Evolutionary conservation across 2,113 vertebrate genomes (phyloP), one percentile per base, ranked within the genome.

Genomic region (Gracilinanus agilis): DNA sequence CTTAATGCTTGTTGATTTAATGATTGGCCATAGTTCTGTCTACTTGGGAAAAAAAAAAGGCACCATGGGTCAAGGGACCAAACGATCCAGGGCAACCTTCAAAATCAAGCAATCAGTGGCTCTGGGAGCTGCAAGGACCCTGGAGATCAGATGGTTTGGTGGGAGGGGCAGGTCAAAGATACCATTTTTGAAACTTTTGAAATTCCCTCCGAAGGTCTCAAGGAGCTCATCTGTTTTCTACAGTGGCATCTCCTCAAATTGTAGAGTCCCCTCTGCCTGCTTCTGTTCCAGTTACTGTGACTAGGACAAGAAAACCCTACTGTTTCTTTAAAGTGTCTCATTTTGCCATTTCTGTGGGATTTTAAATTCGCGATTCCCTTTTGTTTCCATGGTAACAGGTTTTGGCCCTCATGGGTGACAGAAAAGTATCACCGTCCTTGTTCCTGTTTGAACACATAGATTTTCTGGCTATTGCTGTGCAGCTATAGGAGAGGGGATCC

Each of bases 271-370:
- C 3, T 89, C 3, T n/a, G 49, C 6, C 2, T 75, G 91, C 88
- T n/a, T 12, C 10, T 93, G 89, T 96, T 93, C 91, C 61, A 90
- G 44, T 92, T 95, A 95, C 89, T 11, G 29, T 93, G 95, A 95
- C 92, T 96, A 96, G 93, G 95, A 92, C 93, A 96, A 96, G 92
- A 92, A 95, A 97, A 49, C 19, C 93, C 53, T n/a, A 97, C 94
- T 96, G 94, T 98, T 98, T 98, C 97, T 98, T 98, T 98, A 97
- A 98, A 98, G 97, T 98, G 97, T 98, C 97, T 98, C 91, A 95
- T 98, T 98, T 98, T 98, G 97, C 98, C 97, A 98, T 98, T 98
- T 98, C 97, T 97, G 98, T 97, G 96, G 97, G 98, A 98, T 98
- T 98, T 98, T 97, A 98, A 98, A 98, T 97, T 98, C 97, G 97